Evolutionary conservation across 2,888 invertebrate genomes (phyloP), one percentile per base, ranked within the genome.

Genomic region (Chrysolina oricalcia): DNA sequence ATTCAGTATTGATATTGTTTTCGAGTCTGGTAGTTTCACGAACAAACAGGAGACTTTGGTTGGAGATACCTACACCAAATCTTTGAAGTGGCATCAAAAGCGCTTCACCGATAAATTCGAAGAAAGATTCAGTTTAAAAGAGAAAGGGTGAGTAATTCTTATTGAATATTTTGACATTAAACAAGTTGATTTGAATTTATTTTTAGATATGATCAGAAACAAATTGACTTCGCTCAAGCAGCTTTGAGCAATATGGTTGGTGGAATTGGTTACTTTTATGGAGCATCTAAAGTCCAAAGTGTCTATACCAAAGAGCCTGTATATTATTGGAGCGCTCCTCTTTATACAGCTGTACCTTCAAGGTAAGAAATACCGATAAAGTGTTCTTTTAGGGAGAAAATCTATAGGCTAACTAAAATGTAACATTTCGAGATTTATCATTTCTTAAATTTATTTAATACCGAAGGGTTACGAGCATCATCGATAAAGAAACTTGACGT

Each of bases 191-290:
- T 64, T 43, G 9, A 21, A 41, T 73, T 21, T 21, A 15, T 66
- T 64, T 70, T 48, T 85, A 92, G 92, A 0, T 93, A 91, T 78
- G 87, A 89, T 0, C 87, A 92, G 2, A 91, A 93, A 15, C 93
- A 94, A 75, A 91, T 97, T 62, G 85, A 88, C 0, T 93, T 96
- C 87, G 98, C 97, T 0, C 93, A 95, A 85, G 93, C 96, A 21
- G 96, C 96, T 0, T 87, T 99, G 66, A 97, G 98, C 76, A 99
- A 98, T 87, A 94, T 99, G 94, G 83, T 99, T 0, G 99, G 99
- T 0, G 95, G 98, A 0, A 94, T 99, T 74, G 99, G 99, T 0
- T 99, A 98, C 87, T 99, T 99, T 90, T 96, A 97, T 89, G 99
- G 99, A 0, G 92, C 94, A 0, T 96, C 97, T 0, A 90, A 94